These are phyloP conservation scores for Sternotherus odoratus DNA, from an alignment of 2,797 vertebrate genomes.

Conservation along the genomic window DNA sequence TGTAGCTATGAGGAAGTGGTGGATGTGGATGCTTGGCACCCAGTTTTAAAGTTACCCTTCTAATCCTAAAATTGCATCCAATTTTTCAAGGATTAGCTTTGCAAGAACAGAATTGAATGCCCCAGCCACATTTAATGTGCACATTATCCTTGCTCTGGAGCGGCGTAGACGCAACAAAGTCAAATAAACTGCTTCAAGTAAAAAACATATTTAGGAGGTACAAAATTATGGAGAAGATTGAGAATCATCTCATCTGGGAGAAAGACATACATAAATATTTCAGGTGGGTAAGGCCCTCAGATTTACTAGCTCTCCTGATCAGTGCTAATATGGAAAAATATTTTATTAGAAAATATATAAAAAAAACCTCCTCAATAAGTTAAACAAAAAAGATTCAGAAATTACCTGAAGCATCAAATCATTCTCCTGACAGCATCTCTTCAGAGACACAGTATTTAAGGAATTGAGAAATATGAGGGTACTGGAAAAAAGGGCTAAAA, in stretches of 20 bases:
- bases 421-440: not conserved
- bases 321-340: not conserved
- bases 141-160: slow-evolving; percentile 35
- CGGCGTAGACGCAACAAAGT: slow-evolving; percentile 15
- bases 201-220: not conserved
- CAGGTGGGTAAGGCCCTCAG: not conserved
- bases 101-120: slow-evolving; percentile 41
- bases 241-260: slow-evolving; percentile 5
- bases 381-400: not conserved
- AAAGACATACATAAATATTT: not conserved
- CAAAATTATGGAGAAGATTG: not conserved
- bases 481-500: not conserved
- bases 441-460: not conserved
- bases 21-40: slow-evolving; percentile 31
- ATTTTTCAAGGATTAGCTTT: slow-evolving; percentile 51
- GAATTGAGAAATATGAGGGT: not conserved
- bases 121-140: slow-evolving; percentile 13
- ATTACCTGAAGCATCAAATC: not conserved
- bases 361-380: not conserved
- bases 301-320: not conserved
- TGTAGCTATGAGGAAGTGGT: slow-evolving; percentile 58
- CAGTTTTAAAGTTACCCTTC: slow-evolving; percentile 36
- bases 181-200: slow-evolving; percentile 23
- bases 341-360: not conserved
- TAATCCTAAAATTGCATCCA: slow-evolving; percentile 50